phyloP scores from a whole-genome alignment of 2,797 vertebrate genomes.

The Artibeus jamaicensis region DNA sequence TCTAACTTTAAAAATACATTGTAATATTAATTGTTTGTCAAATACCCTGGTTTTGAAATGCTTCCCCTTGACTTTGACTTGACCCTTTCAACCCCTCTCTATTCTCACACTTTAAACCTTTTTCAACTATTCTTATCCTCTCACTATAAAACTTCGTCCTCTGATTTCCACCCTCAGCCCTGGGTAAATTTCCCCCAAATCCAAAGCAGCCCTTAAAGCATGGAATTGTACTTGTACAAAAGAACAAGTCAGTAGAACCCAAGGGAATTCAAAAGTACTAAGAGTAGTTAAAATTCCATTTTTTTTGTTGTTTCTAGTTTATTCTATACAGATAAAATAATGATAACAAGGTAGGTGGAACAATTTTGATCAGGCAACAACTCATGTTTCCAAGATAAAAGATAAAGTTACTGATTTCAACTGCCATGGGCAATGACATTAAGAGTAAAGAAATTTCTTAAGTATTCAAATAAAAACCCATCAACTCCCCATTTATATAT shows the following conservation, averaged over 20 bases:
- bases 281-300: conserved; percentile 13
- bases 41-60: neutral
- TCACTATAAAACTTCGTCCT: neutral
- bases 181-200: neutral
- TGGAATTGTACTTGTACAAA: neutral
- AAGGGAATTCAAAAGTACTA: neutral
- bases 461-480: neutral
- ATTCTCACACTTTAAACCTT: neutral
- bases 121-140: neutral
- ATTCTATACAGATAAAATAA: neutral
- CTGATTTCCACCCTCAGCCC: neutral
- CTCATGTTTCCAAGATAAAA: neutral
- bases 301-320: neutral
- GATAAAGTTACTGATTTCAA: neutral
- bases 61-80: neutral
- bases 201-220: neutral
- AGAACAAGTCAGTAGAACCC: too few relatives aligned
- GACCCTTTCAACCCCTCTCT: neutral
- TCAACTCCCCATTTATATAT: neutral
- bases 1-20: neutral
- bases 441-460: neutral
- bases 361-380: neutral
- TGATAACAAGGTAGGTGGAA: neutral
- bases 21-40: neutral
- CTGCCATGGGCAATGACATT: neutral